These are phyloP conservation scores for Rhabdomys dilectus DNA, from an alignment of 2,113 vertebrate genomes.

Conservation along the genomic window DNA sequence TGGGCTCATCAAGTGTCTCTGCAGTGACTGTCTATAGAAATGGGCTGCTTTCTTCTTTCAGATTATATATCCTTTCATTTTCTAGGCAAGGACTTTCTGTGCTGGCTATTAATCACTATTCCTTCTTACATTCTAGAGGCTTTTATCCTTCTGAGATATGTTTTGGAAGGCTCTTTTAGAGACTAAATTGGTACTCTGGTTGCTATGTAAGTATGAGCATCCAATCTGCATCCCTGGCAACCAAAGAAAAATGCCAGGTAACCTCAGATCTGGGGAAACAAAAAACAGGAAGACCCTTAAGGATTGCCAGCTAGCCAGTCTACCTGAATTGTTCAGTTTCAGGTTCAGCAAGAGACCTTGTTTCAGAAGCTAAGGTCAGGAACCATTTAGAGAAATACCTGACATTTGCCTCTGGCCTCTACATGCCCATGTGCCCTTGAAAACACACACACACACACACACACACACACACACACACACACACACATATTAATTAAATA, in stretches of 20 bases:
- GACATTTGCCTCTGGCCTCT: not conserved
- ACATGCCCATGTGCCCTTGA: not conserved
- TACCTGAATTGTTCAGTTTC: not conserved
- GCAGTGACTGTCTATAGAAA: not conserved
- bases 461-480: not conserved
- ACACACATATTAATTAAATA: not conserved
- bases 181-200: not conserved
- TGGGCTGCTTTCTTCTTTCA: slow-evolving; percentile 47
- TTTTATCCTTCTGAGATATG: slow-evolving; percentile 35
- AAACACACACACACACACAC: not conserved
- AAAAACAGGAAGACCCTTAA: not conserved
- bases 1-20: slow-evolving; percentile 5
- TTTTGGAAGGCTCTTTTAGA: slow-evolving; percentile 38
- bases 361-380: not conserved
- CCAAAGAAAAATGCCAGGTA: not conserved
- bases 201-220: not conserved
- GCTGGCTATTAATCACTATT: not conserved
- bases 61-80: slow-evolving; percentile 5
- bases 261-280: not conserved
- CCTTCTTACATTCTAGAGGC: not conserved
- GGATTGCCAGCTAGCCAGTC: not conserved
- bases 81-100: not conserved
- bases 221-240: not conserved
- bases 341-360: not conserved
- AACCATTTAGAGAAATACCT: not conserved